phyloP scores from a whole-genome alignment of 2,797 vertebrate genomes.

The Monodelphis domestica region DNA sequence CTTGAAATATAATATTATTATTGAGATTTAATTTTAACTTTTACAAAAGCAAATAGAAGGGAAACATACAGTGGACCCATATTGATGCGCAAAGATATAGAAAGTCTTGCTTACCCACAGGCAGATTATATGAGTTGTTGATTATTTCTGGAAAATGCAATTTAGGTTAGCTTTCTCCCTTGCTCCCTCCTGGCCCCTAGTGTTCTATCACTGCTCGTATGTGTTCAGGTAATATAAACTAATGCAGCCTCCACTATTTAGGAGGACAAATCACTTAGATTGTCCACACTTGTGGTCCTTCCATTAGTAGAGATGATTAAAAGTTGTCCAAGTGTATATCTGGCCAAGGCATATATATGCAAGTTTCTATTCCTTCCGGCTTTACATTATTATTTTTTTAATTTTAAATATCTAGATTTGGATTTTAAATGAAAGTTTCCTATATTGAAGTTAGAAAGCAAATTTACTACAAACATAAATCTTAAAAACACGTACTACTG shows the following conservation, averaged over 20 bases:
- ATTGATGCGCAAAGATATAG: not conserved
- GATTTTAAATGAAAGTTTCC: not conserved
- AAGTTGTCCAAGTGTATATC: not conserved
- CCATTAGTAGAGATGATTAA: constrained; percentile 33
- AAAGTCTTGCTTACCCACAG: constrained; percentile 37
- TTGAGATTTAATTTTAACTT: too few species aligned
- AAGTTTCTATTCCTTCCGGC: not conserved
- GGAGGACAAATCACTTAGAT: constrained; percentile 17
- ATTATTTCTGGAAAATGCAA: not conserved
- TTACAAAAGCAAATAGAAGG: not conserved
- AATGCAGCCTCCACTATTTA: not conserved
- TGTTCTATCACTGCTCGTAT: not conserved
- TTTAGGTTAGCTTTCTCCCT: not conserved
- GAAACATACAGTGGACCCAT: not conserved
- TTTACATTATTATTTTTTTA: not conserved
- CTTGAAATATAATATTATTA: too few species aligned
- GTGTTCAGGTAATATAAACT: not conserved
- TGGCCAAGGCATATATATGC: not conserved
- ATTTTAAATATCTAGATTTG: not conserved
- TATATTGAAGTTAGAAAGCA: not conserved
- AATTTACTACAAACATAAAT: not conserved
- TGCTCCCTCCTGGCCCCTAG: not conserved
- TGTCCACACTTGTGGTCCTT: constrained; percentile 18
- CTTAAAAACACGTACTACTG: not conserved
- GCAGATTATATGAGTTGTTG: not conserved